Conservation (phyloP, 30 jellyfish, hydroid and myxozoan genomes). For the Phacellophora camtschatica region DNA sequence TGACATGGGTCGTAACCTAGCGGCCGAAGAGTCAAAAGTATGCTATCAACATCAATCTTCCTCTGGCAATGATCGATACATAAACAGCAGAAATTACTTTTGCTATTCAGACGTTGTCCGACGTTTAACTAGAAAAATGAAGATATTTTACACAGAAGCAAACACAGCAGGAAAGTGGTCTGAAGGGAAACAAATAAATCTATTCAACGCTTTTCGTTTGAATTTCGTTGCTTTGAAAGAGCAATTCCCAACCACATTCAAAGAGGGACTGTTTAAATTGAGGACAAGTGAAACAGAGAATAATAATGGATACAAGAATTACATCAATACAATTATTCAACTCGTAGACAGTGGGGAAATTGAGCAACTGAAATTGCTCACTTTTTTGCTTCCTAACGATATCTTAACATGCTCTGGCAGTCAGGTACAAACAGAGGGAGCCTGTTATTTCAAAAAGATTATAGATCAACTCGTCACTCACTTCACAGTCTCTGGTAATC, state of each 20-base stretch:
- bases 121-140: background rate
- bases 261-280: background rate
- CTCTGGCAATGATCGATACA: background rate
- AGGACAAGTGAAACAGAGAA: background rate
- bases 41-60: slow-evolving; percentile 7
- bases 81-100: background rate
- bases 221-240: background rate
- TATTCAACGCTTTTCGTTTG: background rate
- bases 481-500: background rate
- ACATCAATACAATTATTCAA: background rate
- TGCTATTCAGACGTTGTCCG: background rate
- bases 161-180: background rate
- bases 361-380: slow-evolving; percentile 3
- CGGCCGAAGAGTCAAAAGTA: background rate
- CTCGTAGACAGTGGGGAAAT: background rate
- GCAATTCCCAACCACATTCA: background rate
- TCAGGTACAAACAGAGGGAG: background rate
- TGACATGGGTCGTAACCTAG: background rate
- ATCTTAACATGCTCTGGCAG: background rate
- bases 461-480: slow-evolving; percentile 10
- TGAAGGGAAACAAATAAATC: background rate
- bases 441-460: slow-evolving; percentile 6
- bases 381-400: background rate
- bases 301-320: background rate
- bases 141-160: background rate